Base-by-base conservation (phyloP, 2,113 vertebrate genomes). In the Caretta caretta region DNA sequence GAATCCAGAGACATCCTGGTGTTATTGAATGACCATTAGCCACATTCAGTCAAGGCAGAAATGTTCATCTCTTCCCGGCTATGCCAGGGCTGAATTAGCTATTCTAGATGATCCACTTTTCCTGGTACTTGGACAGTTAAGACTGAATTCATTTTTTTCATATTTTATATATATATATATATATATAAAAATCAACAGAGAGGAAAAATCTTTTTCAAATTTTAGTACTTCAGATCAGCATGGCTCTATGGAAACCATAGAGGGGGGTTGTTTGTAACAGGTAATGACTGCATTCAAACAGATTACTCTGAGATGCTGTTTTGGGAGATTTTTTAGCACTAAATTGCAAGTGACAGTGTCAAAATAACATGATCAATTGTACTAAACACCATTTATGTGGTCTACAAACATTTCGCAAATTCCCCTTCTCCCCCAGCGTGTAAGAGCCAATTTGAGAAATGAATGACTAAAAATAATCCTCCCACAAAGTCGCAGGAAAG, bases 391-490 rank as follows among this genome's bases (percentile, higher is more conserved):
- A 1, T 13, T 4, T 17, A 3, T 46, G 31, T 6, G 31, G 57
- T 75, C 82, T 25, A 48, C 1, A 0, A n/a, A 5, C 14, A 42
- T 1, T 1, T 31, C 25, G 22, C 48, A 88, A 62, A 53, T 65
- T 10, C 16, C 10, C 3, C 10, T 54, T 53, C 31, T 53, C 42
- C 80, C 14, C 20, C 38, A 12, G 2, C 50, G 13, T 27, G 50
- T n/a, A 75, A 86, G 22, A 38, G 56, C 56, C 88, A n/a, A 2
- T 76, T 72, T 84, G 27, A 88, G 46, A 31, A 94, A 5, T 11
- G 50, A 92, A 1, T 17, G 48, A 83, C 50, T 85, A 48, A 91
- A 97, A 96, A 93, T 50, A 96, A 90, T 4, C 7, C 57, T 2
- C n/a, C 29, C 22, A 4, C 8, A 25, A 92, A 87, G 78, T 50